Conservation (phyloP, 1,140 invertebrate genomes). For the Pomacea maculata region DNA sequence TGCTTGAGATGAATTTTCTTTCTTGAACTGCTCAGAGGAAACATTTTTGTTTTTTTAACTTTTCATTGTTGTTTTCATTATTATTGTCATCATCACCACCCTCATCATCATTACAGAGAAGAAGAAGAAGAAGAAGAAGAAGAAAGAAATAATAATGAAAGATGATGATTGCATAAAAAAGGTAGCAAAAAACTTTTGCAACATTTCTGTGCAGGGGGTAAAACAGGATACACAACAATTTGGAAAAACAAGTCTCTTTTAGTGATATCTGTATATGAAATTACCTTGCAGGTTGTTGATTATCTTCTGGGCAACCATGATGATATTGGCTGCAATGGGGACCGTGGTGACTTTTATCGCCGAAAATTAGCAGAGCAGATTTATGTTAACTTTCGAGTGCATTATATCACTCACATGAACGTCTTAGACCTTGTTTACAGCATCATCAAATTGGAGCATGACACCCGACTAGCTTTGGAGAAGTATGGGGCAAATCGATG, state of each 20-base stretch:
- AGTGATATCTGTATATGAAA: too few species aligned
- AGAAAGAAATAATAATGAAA: too few species aligned
- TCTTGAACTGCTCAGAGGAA: too few species aligned
- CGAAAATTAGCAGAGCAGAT: conserved; percentile 59
- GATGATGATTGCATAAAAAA: neutral
- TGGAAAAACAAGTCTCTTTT: neutral
- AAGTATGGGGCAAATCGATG: conserved; percentile 30
- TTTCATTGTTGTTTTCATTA: too few species aligned
- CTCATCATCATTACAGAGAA: too few species aligned
- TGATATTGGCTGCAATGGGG: conserved; percentile 49
- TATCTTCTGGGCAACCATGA: conserved; percentile 52
- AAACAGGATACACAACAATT: neutral
- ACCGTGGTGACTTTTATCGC: conserved; percentile 57
- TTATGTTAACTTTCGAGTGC: conserved; percentile 44
- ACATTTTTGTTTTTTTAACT: too few species aligned
- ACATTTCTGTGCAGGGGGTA: neutral
- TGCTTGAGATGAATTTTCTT: too few species aligned
- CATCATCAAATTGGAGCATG: conserved; percentile 45
- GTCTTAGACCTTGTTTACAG: conserved; percentile 45
- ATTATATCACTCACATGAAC: conserved; percentile 49
- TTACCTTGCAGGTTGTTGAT: neutral
- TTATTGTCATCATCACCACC: too few species aligned
- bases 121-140: too few species aligned
- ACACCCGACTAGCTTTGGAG: conserved; percentile 37
- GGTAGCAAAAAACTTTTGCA: neutral